Evolutionary conservation across 2,113 vertebrate species (phyloP).

Genomic region (Poecilia latipinna): DNA sequence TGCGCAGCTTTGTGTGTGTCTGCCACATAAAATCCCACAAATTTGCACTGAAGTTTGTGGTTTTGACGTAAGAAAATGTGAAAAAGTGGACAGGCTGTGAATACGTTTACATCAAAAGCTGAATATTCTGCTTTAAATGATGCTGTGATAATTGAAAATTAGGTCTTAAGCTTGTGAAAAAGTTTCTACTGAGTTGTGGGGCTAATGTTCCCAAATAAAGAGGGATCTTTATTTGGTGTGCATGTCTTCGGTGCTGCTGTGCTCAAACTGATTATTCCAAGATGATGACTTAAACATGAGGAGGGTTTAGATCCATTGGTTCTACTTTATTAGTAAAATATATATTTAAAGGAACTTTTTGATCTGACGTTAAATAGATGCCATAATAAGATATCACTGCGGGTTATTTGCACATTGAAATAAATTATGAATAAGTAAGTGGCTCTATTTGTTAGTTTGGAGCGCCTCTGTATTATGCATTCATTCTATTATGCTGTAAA

Average conservation of each 20-base stretch:
- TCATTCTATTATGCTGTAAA: conserved; percentile 66
- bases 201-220: conserved; percentile 51
- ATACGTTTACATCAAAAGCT: conserved; percentile 14
- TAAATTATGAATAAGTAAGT: conserved; percentile 79
- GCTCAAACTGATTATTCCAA: conserved; percentile 66
- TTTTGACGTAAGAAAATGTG: no score
- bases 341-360: conserved; percentile 77
- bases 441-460: conserved; percentile 75
- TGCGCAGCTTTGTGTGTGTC: background rate
- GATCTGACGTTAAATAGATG: conserved; percentile 79
- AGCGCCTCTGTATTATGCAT: conserved; percentile 68
- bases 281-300: conserved; percentile 78
- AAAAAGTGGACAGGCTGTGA: background rate
- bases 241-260: conserved; percentile 43
- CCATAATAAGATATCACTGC: conserved; percentile 70
- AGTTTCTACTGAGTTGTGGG: conserved; percentile 55
- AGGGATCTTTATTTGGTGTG: conserved; percentile 46
- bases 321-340: conserved; percentile 77
- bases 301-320: conserved; percentile 70
- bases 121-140: conserved; percentile 36
- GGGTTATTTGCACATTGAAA: conserved; percentile 78
- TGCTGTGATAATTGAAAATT: conserved; percentile 34
- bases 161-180: conserved; percentile 27
- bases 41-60: no score
- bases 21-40: no score